Conservation (phyloP, 2,113 vertebrate species). For the Dermatemys mawii region DNA sequence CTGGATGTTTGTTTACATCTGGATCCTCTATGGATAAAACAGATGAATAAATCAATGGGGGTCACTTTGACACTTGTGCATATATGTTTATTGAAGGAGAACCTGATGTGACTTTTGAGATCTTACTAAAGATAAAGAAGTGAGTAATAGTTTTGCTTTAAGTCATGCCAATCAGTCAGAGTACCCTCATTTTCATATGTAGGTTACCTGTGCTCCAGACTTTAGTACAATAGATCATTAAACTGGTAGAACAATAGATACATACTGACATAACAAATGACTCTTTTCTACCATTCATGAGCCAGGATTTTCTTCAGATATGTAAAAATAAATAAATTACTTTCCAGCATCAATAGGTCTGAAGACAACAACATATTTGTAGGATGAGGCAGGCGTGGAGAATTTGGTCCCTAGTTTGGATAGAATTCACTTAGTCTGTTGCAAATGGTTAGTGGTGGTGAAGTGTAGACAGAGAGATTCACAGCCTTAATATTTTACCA, state of each 20-base stretch:
- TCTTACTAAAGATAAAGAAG: background rate
- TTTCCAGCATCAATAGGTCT: background rate
- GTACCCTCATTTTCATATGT: background rate
- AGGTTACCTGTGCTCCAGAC: background rate
- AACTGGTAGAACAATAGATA: background rate
- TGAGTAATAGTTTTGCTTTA: background rate
- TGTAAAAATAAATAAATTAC: background rate
- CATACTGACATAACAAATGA: background rate
- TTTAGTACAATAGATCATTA: background rate
- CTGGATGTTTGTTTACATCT: background rate
- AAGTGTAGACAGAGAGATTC: background rate
- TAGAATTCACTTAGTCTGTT: background rate
- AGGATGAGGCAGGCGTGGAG: background rate
- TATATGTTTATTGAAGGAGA: background rate
- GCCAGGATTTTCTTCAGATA: background rate
- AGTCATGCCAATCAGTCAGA: background rate
- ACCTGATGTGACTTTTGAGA: background rate
- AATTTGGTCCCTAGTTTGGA: background rate
- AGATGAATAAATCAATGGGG: background rate
- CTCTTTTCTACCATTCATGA: background rate
- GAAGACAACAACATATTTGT: background rate
- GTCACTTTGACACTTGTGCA: background rate
- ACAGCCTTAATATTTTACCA: background rate
- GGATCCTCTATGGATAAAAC: background rate
- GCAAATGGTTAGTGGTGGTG: background rate